Evolutionary conservation across 2,888 invertebrate species (phyloP).

Genomic region (Apomyelois bistriatella): DNA sequence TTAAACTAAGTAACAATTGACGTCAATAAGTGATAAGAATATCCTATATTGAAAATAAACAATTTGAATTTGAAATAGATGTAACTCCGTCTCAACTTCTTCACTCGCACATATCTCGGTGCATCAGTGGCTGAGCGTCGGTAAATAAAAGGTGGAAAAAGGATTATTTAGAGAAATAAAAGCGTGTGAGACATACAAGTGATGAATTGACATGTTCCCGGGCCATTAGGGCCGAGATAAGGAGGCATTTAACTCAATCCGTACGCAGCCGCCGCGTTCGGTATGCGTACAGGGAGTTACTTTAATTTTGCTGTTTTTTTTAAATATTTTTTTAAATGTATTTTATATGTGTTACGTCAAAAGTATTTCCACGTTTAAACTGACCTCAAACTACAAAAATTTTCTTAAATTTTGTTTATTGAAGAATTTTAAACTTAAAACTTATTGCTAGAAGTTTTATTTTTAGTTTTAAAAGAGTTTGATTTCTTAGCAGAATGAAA

Average conservation of each 20-base stretch:
- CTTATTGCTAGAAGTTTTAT: too few species aligned
- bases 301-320: background rate
- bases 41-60: too few species aligned
- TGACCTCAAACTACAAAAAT: too few species aligned
- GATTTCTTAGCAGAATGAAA: too few species aligned
- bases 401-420: too few species aligned
- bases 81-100: background rate
- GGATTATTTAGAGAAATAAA: conserved; percentile 42
- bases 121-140: background rate
- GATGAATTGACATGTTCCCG: conserved; percentile 77
- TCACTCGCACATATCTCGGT: background rate
- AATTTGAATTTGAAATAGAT: too few species aligned
- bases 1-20: too few species aligned
- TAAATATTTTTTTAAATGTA: background rate
- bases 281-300: background rate
- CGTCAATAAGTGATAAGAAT: too few species aligned
- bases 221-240: conserved; percentile 74
- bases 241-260: conserved; percentile 72
- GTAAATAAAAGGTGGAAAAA: conserved; percentile 30
- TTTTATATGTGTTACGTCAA: background rate
- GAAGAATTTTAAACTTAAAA: too few species aligned
- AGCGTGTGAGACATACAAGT: conserved; percentile 54
- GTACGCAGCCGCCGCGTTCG: conserved; percentile 14
- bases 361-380: too few species aligned
- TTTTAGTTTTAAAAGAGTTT: too few species aligned